Base-by-base conservation (phyloP, 2,888 invertebrate species). In the Thelaira solivaga region DNA sequence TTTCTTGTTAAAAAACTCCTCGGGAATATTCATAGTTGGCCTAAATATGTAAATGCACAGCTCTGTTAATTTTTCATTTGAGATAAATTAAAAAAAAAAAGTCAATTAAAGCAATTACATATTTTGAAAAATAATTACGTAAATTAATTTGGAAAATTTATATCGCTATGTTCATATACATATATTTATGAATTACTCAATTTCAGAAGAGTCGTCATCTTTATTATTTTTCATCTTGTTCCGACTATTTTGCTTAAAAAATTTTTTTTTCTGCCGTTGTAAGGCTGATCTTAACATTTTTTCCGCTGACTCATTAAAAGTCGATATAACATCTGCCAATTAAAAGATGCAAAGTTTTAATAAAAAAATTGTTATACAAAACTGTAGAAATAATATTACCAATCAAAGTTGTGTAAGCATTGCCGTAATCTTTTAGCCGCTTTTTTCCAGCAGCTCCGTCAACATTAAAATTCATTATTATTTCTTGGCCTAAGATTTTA, bases 391-490 rank as follows among this genome's bases (percentile, higher is more conserved):
- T n/a, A 59, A 41, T n/a, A 7, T 11, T 41, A 43, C 16, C 59
- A 11, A 59, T 41, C 11, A 59, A n/a, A 18, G 24, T 36, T 39
- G 26, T 55, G 24, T 24, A 39, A 5, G 41, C 51, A 43, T 64
- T 62, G 16, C 13, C n/a, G 26, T 31, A 72, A 47, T 64, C 55
- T 13, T 43, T 24, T n/a, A 64, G 8, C 26, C 62, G 31, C 24
- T 57, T 73, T 47, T 64, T 65, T 3, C 65, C 65, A 29, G 31
- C 57, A 29, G 31, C 22, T 11, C 73, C 65, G 22, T 74, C 73
- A 11, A 74, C 49, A 39, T 57, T 73, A 57, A 49, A 73, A 41
- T 49, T 41, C 49, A 65, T 57, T 4, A 57, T 65, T 4, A 57
- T 65, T 11, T 41, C 24, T 1, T 62, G 18, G 2, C 55, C 72